Conservation (phyloP, 2,113 vertebrate genomes). For the Notechis scutatus region DNA sequence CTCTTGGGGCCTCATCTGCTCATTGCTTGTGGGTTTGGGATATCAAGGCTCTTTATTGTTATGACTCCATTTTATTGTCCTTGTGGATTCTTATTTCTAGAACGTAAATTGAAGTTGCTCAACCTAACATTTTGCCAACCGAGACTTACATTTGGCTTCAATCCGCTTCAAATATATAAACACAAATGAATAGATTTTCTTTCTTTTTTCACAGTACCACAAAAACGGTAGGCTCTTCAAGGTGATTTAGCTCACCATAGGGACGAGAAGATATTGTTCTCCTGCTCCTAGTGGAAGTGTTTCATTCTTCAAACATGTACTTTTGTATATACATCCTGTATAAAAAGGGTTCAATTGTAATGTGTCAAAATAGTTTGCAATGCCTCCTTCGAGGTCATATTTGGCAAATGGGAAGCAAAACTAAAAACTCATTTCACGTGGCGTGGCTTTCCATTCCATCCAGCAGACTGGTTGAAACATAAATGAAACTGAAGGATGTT, state of each 20-base stretch:
- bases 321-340: background rate
- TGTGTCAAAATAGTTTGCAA: background rate
- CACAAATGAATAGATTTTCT: background rate
- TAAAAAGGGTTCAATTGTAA: background rate
- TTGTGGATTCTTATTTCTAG: background rate
- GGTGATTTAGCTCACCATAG: constrained; percentile 15
- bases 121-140: background rate
- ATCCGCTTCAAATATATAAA: background rate
- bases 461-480: background rate
- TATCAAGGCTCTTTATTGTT: background rate
- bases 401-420: background rate
- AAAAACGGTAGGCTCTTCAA: background rate
- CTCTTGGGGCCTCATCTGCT: background rate
- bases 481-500: constrained; percentile 6
- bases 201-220: background rate
- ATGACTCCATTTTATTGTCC: constrained; percentile 2
- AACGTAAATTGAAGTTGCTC: background rate
- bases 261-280: constrained; percentile 11
- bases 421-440: background rate
- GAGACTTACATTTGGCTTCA: background rate
- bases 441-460: background rate
- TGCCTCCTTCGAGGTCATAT: background rate
- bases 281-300: background rate
- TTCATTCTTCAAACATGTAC: background rate
- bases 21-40: background rate